Evolutionary conservation across 2,888 invertebrate species (phyloP).

Genomic region (Papilio elwesi): DNA sequence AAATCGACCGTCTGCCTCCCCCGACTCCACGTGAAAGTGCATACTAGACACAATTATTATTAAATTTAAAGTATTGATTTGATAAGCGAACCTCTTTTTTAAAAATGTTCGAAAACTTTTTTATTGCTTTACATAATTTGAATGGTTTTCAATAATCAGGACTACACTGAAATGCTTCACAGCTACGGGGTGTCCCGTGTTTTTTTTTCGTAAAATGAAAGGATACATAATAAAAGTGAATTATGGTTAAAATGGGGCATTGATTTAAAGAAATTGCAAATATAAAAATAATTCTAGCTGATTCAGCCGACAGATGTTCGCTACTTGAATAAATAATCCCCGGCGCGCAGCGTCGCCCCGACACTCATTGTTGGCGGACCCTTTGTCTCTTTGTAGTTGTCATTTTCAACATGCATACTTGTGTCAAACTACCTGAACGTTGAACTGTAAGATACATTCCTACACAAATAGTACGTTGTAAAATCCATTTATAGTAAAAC

Average conservation of each 20-base stretch:
- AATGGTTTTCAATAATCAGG: too few relatives aligned
- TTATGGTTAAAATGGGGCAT: not conserved
- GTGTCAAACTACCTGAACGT: conserved; percentile 1
- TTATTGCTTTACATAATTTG: too few relatives aligned
- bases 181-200: too few relatives aligned
- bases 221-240: not conserved
- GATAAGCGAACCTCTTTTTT: too few relatives aligned
- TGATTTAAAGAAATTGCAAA: conserved; percentile 3
- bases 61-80: too few relatives aligned
- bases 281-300: conserved; percentile 15
- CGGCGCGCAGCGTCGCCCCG: not conserved
- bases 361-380: conserved; percentile 21
- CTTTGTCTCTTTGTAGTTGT: conserved; percentile 17
- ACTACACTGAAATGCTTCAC: too few relatives aligned
- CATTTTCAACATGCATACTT: conserved; percentile 4
- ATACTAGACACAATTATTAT: too few relatives aligned
- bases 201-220: too few relatives aligned
- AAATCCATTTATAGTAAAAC: not conserved
- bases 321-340: conserved; percentile 19
- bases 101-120: too few relatives aligned
- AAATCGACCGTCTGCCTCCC: too few relatives aligned
- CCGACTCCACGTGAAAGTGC: too few relatives aligned
- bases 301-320: conserved; percentile 11
- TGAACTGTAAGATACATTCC: not conserved
- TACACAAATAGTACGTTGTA: not conserved